A percentile compares a stretch with the other conserved stretches of the same genome.
phyloP scores from a whole-genome alignment of 92 coral and sea anemone species.

The Montipora capitata region DNA sequence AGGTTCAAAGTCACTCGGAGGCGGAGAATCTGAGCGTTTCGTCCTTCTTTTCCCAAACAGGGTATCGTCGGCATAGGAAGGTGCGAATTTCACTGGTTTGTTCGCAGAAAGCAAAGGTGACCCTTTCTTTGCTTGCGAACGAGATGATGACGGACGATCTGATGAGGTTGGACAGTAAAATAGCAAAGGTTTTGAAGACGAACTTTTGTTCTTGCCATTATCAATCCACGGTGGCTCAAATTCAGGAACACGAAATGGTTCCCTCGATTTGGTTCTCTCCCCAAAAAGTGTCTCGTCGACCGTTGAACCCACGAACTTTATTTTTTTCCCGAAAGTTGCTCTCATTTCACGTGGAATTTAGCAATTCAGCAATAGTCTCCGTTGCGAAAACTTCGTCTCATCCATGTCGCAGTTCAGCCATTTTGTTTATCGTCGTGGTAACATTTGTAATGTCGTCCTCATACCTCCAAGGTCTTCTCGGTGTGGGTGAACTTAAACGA shows the following conservation, averaged over 20 bases:
- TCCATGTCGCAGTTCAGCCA: no score
- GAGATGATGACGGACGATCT: conserved; percentile 51
- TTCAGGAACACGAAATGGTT: conserved; percentile 69
- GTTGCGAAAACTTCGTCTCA: no score
- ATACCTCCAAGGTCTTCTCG: no score
- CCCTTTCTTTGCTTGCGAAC: conserved; percentile 41
- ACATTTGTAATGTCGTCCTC: no score
- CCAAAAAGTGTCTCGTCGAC: conserved; percentile 96
- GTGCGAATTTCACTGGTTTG: conserved; percentile 84
- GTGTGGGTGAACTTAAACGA: no score
- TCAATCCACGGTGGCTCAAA: conserved; percentile 96
- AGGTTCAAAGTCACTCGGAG: conserved; percentile 73
- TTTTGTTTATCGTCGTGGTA: no score
- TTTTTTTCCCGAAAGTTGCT: conserved; percentile 33
- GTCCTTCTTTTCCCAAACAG: conserved; percentile 83
- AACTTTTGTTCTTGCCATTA: conserved; percentile 66
- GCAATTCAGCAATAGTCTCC: no score
- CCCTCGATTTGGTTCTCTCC: conserved; percentile 77
- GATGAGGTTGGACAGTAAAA: conserved; percentile 89
- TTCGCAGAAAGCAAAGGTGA: conserved; percentile 50
- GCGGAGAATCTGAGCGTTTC: conserved; percentile 73
- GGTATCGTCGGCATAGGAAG: conserved; percentile 82
- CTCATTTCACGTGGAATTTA: not conserved
- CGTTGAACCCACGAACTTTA: conserved; percentile 76
- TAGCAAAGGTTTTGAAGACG: conserved; percentile 84